Base-by-base conservation (phyloP, 2,113 vertebrate genomes). In the Caranx melampygus region DNA sequence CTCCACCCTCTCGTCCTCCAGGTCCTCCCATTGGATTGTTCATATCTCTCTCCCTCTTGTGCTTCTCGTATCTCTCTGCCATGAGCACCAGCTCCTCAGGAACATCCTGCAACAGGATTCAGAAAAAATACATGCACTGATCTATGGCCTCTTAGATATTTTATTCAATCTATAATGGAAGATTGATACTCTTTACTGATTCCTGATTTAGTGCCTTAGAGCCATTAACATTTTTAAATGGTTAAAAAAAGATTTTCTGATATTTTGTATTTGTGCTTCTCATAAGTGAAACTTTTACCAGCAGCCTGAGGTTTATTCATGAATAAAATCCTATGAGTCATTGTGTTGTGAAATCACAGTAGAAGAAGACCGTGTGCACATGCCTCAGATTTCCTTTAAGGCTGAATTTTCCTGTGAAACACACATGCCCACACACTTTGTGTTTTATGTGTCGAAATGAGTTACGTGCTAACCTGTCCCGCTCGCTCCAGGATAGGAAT, bases 401-500 rank as follows among this genome's bases (percentile, higher is more conserved):
- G 26, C 26, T 26, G 26, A 26, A 26, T 26, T 26, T 26, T 26
- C 26, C 26, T 26, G 26, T 26, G 26, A 26, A 1, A 26, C 26
- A 26, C 26, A 26, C 26, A 26, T 26, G 1, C 5, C 8, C 37
- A 37, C 8, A 37, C 37, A 37, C 37, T 6, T 37, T 37, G 37
- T 37, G 8, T 5, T 37, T 37, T 5, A 37, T 37, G 8, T 37
- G 47, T 58, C 21, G 0, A 35, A 6, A 3, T n/a, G 34, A 51
- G 52, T 11, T 16, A 1, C 18, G 42, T 64, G 33, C 61, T 85
- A 95, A 93, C 98, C 94, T 99, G 97, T 64, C 95, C 95, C 69
- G 97, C 90, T 92, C 97, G 95, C 92, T 97, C 94, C 83, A 99
- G 88, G 82, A 99, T 99, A 72, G 92, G 91, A 80, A 98, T 96